These are phyloP conservation scores for Oscheius onirici DNA, from an alignment of 2,888 invertebrate genomes.

Conservation along the genomic window DNA sequence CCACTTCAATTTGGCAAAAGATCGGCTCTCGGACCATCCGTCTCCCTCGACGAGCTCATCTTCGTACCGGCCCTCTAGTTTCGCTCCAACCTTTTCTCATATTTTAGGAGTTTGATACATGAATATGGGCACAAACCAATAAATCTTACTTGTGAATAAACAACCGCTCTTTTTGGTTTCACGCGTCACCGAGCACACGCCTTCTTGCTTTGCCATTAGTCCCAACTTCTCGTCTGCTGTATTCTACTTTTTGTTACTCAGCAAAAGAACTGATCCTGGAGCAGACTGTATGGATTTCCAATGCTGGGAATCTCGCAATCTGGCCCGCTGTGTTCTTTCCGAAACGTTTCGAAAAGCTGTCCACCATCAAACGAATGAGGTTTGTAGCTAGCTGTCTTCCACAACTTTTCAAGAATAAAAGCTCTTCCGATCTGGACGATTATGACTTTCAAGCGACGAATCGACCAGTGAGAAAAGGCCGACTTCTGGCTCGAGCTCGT, in stretches of 20 bases:
- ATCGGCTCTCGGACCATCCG: constrained; percentile 27
- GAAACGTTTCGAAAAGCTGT: constrained; percentile 4
- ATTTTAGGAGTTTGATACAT: background rate
- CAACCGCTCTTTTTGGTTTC: background rate
- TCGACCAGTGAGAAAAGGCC: no score
- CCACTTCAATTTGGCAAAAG: constrained; percentile 62
- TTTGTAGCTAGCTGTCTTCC: background rate
- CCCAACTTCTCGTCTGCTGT: background rate
- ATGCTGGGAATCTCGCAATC: constrained; percentile 14
- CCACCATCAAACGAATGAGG: constrained; percentile 1
- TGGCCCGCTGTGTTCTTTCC: constrained; percentile 9
- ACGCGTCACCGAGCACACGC: background rate
- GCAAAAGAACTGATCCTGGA: background rate
- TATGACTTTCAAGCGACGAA: no score
- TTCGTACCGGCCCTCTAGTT: constrained; percentile 14
- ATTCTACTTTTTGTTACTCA: background rate
- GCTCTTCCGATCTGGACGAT: no score
- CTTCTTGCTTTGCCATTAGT: background rate
- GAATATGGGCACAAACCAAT: background rate
- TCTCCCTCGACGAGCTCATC: constrained; percentile 11
- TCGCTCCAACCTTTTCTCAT: no score
- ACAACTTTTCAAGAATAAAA: no score
- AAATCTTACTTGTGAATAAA: background rate
- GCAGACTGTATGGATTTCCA: constrained; percentile 7
- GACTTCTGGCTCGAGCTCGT: background rate